Percentiles rank a stretch among this genome's conserved stretches.
Evolutionary conservation across 2,888 invertebrate species (phyloP).

Genomic region (Piscicola geometra): DNA sequence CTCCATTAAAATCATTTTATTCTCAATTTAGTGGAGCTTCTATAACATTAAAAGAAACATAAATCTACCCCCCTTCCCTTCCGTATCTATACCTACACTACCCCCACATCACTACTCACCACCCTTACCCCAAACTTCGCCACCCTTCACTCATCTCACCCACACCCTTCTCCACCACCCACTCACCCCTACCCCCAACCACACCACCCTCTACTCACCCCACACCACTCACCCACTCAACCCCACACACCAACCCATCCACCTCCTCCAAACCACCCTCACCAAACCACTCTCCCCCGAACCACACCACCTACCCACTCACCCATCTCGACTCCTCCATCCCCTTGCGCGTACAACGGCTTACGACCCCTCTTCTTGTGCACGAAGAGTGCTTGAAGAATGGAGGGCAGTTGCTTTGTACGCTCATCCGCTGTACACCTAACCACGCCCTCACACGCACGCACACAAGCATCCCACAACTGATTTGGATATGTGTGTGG

Average conservation of each 20-base stretch:
- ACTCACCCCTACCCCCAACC: neutral
- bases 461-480: slow-evolving; percentile 27
- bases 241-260: neutral
- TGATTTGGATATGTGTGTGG: neutral
- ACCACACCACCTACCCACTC: neutral
- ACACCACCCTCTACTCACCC: neutral
- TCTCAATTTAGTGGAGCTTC: too few relatives aligned
- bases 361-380: slow-evolving; percentile 28
- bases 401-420: neutral
- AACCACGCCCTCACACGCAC: slow-evolving; percentile 12
- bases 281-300: neutral
- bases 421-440: neutral
- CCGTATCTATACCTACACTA: too few relatives aligned
- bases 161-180: too few relatives aligned
- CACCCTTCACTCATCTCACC: too few relatives aligned
- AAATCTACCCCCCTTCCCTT: too few relatives aligned
- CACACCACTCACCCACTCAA: neutral
- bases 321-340: neutral
- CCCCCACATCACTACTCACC: too few relatives aligned
- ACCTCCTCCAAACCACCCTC: neutral
- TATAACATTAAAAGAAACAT: too few relatives aligned
- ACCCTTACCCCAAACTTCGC: too few relatives aligned
- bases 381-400: slow-evolving; percentile 3
- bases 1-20: neutral
- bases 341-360: neutral